Percentiles rank a stretch among this genome's conserved stretches.
These are phyloP conservation scores for Solea solea DNA, from an alignment of 2,113 vertebrate species.

Conservation along the genomic window DNA sequence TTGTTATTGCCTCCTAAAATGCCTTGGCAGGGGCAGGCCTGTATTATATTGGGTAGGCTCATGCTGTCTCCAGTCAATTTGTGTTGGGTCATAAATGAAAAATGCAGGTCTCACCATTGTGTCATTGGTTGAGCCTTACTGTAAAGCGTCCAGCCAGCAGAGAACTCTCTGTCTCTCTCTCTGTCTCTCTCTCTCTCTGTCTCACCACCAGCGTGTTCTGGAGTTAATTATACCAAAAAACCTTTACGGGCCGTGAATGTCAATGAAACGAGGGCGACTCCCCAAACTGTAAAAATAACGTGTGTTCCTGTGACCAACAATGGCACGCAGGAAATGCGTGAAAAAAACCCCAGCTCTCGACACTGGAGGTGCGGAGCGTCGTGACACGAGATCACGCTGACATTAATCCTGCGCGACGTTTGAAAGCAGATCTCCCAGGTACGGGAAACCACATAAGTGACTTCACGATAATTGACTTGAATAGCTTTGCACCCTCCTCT, in stretches of 20 bases:
- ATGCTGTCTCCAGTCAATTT: conserved; percentile 70
- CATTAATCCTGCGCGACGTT: conserved; percentile 48
- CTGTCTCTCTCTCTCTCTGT: background rate
- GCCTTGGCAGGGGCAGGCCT: conserved; percentile 58
- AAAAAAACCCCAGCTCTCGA: conserved; percentile 37
- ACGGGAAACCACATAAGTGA: conserved; percentile 77
- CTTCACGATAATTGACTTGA: conserved; percentile 80
- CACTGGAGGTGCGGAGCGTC: conserved; percentile 52
- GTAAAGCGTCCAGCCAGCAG: conserved; percentile 70
- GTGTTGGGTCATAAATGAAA: conserved; percentile 72
- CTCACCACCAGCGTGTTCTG: conserved; percentile 73
- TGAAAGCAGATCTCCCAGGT: conserved; percentile 72
- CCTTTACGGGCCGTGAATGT: conserved; percentile 74
- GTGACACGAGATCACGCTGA: conserved; percentile 55
- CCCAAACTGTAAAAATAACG: conserved; percentile 60
- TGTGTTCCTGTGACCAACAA: conserved; percentile 68
- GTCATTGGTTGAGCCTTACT: conserved; percentile 69
- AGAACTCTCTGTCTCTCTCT: too few species aligned
- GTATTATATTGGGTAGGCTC: conserved; percentile 67
- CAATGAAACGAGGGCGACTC: conserved; percentile 70
- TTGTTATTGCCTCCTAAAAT: conserved; percentile 69
- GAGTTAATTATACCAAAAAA: conserved; percentile 76
- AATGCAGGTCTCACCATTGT: conserved; percentile 64
- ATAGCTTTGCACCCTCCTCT: conserved; percentile 69
- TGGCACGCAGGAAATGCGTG: conserved; percentile 43